Percentiles rank a stretch among this genome's conserved stretches.
phyloP scores from a whole-genome alignment of 2,797 vertebrate genomes.

The Epinephelus awoara region DNA sequence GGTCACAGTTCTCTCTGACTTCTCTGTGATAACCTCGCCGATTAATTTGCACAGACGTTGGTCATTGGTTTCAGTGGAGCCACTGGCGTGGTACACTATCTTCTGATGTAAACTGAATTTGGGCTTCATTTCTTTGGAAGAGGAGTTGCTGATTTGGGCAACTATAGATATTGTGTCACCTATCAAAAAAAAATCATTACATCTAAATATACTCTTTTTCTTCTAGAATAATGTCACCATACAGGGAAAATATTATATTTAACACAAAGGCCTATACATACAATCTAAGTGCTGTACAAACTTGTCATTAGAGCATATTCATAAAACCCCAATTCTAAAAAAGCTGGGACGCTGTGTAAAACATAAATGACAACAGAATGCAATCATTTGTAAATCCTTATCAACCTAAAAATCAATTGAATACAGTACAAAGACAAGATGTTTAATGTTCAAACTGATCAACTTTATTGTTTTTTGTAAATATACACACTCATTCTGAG shows the following conservation, averaged over 20 bases:
- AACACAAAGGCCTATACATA: no score
- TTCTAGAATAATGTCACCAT: not conserved
- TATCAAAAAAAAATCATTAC: conserved; percentile 60
- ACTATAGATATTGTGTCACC: conserved; percentile 92
- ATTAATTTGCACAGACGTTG: conserved; percentile 85
- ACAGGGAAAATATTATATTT: not conserved
- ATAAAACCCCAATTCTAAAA: no score
- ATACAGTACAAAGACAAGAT: no score
- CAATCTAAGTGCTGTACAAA: no score
- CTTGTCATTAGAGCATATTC: no score
- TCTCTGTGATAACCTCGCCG: conserved; percentile 84
- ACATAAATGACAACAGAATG: no score
- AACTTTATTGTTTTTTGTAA: no score
- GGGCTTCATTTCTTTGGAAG: conserved; percentile 88
- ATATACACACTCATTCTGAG: no score
- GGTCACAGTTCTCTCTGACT: conserved; percentile 85
- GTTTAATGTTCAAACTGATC: no score
- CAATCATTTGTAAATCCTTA: no score
- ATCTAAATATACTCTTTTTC: not conserved
- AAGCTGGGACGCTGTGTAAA: no score
- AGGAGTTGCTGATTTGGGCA: conserved; percentile 90
- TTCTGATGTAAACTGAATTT: conserved; percentile 89
- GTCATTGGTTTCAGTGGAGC: conserved; percentile 75
- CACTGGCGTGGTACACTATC: conserved; percentile 83
- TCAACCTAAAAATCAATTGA: no score